phyloP scores from a whole-genome alignment of 92 coral and sea anemone genomes.

The Montipora capitata region DNA sequence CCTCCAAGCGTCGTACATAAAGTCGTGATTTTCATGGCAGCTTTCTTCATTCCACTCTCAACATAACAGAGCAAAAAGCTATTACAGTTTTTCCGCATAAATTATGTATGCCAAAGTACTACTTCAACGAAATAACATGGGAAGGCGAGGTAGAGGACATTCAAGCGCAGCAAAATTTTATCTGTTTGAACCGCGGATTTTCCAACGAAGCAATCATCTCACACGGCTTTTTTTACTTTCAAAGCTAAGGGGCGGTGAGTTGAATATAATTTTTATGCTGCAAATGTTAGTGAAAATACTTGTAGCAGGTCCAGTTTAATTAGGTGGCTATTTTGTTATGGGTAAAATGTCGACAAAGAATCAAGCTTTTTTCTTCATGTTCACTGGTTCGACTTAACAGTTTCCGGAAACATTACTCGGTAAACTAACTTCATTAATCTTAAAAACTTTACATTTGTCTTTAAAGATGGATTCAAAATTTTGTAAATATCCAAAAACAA shows the following conservation, averaged over 20 bases:
- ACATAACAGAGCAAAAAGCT: not conserved
- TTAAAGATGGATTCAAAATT: not conserved
- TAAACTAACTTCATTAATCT: too few relatives aligned
- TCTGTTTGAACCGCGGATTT: not conserved
- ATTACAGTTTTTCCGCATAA: not conserved
- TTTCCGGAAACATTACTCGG: too few relatives aligned
- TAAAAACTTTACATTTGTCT: too few relatives aligned
- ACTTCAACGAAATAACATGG: constrained; percentile 28
- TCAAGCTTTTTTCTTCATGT: too few relatives aligned
- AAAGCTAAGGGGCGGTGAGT: constrained; percentile 13
- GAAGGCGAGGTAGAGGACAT: not conserved
- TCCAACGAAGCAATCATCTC: not conserved
- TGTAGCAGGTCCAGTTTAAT: not conserved
- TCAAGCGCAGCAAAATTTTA: not conserved
- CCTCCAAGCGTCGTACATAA: not conserved
- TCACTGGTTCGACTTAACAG: too few relatives aligned
- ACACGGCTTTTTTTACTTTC: constrained; percentile 6
- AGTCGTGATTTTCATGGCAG: constrained; percentile 39
- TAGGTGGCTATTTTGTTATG: not conserved
- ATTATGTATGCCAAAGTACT: constrained; percentile 30
- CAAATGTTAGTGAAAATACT: not conserved
- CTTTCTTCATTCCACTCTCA: not conserved
- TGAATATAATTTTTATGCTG: too few relatives aligned
- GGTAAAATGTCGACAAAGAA: not conserved
- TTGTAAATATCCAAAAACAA: not conserved